These are phyloP conservation scores for Nannospalax galili DNA, from an alignment of 2,113 vertebrate genomes.

Conservation along the genomic window DNA sequence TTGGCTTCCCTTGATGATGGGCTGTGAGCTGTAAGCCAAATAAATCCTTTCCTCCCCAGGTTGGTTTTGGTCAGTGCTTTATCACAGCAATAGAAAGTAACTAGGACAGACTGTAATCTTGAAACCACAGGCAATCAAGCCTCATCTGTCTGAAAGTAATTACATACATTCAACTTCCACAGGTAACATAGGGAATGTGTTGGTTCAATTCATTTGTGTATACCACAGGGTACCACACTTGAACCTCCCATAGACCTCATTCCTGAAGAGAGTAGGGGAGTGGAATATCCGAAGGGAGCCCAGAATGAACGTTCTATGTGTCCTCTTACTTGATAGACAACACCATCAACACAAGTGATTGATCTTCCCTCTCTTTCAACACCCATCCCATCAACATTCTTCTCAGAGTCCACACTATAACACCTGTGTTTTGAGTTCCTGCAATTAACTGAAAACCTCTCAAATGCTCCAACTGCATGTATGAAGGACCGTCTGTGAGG, in stretches of 20 bases:
- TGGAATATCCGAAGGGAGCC: neutral
- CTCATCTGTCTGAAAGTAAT: neutral
- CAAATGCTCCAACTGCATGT: neutral
- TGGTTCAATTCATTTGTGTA: neutral
- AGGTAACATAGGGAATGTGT: neutral
- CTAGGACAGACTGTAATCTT: neutral
- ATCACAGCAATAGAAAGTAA: too few relatives aligned
- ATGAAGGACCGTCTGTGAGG: neutral
- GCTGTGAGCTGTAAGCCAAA: too few relatives aligned
- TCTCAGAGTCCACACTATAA: neutral
- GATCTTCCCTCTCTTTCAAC: neutral
- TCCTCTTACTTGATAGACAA: neutral
- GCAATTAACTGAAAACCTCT: neutral
- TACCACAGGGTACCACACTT: too few relatives aligned
- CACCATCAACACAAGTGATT: neutral
- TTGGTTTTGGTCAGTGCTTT: too few relatives aligned
- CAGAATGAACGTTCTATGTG: neutral
- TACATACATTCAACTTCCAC: neutral
- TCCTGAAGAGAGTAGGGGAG: neutral
- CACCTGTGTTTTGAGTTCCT: neutral
- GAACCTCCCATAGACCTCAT: neutral
- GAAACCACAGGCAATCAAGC: neutral
- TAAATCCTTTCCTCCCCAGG: too few relatives aligned
- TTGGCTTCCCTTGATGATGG: too few relatives aligned
- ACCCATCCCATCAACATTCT: neutral